Base-by-base conservation (phyloP, 2,888 invertebrate species). In the Spicauda simplicius region DNA sequence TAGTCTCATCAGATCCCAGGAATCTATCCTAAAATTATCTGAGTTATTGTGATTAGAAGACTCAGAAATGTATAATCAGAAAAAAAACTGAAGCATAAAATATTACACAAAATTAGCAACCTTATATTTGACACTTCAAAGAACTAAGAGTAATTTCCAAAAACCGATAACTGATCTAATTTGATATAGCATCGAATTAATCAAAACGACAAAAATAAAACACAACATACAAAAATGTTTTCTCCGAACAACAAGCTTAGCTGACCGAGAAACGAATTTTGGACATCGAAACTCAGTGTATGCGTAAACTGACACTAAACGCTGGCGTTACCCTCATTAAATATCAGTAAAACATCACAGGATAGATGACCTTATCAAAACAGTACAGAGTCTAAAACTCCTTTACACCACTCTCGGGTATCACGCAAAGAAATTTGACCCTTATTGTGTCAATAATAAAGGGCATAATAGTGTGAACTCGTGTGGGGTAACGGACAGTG, bases 241-340 rank as follows among this genome's bases (percentile, higher is more conserved):
- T 67, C 67, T 56, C 52, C 67, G 67, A 67, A 67, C 56, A 67
- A 67, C 61, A 87, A 86, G 83, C 80, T 83, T 78, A 82, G 81
- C 80, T 83, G 79, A 80, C 80, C 84, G 77, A 80, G 82, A 86
- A 86, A 85, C 84, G 78, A 82, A 85, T 82, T 82, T 83, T 77
- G 83, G 84, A 85, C 86, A 91, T 90, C 83, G 84, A 90, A 85
- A 87, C 88, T 84, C 77, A 55, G 56, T n/a, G n/a, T n/a, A 84
- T 83, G 83, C 77, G 91, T 87, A 90, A 91, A 80, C 84, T 73
- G 90, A 91, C 82, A 90, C 89, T 86, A 84, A 87, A 89, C 89
- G 87, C 88, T 88, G 90, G 90, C 88, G 85, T 82, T 84, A 80
- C 82, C 82, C 81, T 77, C n/a, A 74, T 78, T 81, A 77, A 79